Evolutionary conservation across 2,888 invertebrate genomes (phyloP), one percentile per base, ranked within the genome.

Genomic region (Cenopis cana): DNA sequence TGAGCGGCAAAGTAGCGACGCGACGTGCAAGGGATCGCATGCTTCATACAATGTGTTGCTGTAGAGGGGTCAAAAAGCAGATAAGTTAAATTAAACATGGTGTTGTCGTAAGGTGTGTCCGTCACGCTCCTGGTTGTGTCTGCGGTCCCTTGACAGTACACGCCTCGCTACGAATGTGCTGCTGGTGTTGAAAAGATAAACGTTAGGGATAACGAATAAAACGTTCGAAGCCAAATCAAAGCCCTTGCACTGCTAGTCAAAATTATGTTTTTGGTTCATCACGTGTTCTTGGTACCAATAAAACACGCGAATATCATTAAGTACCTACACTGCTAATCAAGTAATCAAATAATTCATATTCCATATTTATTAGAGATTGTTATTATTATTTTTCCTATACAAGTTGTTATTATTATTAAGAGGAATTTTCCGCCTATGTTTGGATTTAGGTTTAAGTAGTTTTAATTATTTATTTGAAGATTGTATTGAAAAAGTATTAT

Each of bases 401-500:
- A 60, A 24, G n/a, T 60, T 60, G 60, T 60, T 60, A 60, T 60
- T 57, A 59, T 60, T 46, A 60, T n/a, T 60, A 49, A 60, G 46
- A 49, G 46, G 24, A 46, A 60, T 60, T 20, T 60, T 46, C 60
- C 46, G 60, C 60, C 60, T 60, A 41, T 59, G 60, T 60, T 59
- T 29, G 24, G 29, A 17, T 60, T 29, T 60, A 46, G 46, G n/a
- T 46, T 60, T 60, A 60, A 60, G 60, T 46, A 59, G 59, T 41
- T n/a, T 38, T 24, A 41, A 41, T 41, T 46, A n/a, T 60, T 60
- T n/a, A 46, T 60, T 60, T 60, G 0, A 14, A 24, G 14, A 5
- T 60, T 10, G 57, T 24, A 17, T 14, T 12, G 18, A 14, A 41
- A 14, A 14, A n/a, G 9, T 17, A 46, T 6, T 46, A 46, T 24